Evolutionary conservation across 2,797 vertebrate genomes (phyloP).

Genomic region (Sitta carolinensis): DNA sequence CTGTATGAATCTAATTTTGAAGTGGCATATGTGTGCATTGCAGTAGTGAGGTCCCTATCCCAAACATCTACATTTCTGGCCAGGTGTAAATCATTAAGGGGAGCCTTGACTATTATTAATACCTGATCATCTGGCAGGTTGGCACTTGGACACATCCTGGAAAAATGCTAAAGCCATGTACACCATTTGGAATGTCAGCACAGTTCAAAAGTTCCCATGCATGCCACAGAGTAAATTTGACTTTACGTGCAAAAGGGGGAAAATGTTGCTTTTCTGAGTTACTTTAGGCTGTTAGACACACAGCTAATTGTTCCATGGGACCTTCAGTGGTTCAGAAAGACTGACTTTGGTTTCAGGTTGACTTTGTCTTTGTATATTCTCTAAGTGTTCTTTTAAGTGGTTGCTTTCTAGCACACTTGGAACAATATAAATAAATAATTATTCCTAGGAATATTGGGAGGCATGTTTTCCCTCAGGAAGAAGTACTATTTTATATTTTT

Average conservation of each 20-base stretch:
- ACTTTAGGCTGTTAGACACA: background rate
- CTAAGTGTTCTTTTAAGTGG: background rate
- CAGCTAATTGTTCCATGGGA: background rate
- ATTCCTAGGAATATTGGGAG: background rate
- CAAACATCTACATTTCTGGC: constrained; percentile 23
- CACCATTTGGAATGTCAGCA: background rate
- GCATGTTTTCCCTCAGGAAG: background rate
- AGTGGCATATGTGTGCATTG: constrained; percentile 32
- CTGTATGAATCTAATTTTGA: constrained; percentile 23
- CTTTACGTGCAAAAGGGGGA: background rate
- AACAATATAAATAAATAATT: background rate
- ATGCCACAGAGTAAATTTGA: background rate
- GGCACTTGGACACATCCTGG: background rate
- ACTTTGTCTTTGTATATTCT: background rate
- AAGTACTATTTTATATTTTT: background rate
- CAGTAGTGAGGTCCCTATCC: constrained; percentile 22
- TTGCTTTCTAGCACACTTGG: background rate
- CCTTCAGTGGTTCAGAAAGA: background rate
- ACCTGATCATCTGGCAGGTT: constrained; percentile 44
- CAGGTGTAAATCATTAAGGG: constrained; percentile 56
- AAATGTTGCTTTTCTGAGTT: background rate
- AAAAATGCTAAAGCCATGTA: background rate
- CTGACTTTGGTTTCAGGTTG: background rate
- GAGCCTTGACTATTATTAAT: constrained; percentile 47
- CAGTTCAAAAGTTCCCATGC: background rate